A percentile compares a stretch with the other conserved stretches of the same genome.
Conservation (phyloP, 2,797 vertebrate genomes). For the Myotis findleyi region DNA sequence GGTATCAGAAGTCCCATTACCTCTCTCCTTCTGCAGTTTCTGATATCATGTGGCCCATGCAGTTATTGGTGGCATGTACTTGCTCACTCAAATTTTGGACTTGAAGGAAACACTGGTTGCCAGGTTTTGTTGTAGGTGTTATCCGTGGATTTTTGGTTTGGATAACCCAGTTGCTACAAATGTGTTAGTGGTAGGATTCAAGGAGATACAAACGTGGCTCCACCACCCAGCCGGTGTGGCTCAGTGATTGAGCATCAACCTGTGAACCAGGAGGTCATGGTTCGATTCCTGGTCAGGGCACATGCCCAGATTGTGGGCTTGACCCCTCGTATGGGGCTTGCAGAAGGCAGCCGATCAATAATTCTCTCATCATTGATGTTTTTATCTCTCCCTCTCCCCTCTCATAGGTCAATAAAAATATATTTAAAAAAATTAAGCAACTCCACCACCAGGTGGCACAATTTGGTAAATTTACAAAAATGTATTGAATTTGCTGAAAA, state of each 20-base stretch:
- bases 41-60: background rate
- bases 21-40: background rate
- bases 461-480: slow-evolving; percentile 16
- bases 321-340: too few relatives aligned
- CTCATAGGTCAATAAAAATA: too few relatives aligned
- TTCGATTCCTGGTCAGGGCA: too few relatives aligned
- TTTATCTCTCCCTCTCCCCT: too few relatives aligned
- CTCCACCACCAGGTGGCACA: background rate
- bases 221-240: background rate
- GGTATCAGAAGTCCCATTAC: background rate
- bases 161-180: background rate
- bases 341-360: too few relatives aligned
- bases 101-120: background rate
- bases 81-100: background rate
- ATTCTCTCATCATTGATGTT: too few relatives aligned
- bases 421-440: too few relatives aligned
- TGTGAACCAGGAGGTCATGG: too few relatives aligned
- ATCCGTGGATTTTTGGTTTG: background rate
- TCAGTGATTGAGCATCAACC: too few relatives aligned
- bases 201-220: background rate
- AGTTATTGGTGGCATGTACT: background rate
- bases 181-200: background rate
- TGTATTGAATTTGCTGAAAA: background rate
- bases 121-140: background rate
- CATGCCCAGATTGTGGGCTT: too few relatives aligned